Percentiles rank a stretch among this genome's conserved stretches.
Evolutionary conservation across 2,797 vertebrate genomes (phyloP).

Genomic region (Sebastes ruberrimus): DNA sequence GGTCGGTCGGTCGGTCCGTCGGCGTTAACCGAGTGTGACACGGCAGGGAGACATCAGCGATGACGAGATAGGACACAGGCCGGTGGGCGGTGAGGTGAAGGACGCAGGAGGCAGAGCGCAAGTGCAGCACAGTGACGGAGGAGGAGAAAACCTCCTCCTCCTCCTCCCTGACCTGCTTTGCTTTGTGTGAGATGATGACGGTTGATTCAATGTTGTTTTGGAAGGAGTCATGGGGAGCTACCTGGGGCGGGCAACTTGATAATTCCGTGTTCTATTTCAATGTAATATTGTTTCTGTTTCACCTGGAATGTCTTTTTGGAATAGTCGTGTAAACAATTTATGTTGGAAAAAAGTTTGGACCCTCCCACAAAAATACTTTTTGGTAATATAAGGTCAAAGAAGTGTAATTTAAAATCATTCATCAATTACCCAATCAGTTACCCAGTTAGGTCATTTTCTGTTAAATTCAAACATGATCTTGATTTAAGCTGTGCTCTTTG

Average conservation of each 20-base stretch:
- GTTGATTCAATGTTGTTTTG: not conserved
- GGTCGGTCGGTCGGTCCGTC: not conserved
- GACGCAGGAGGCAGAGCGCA: slow-evolving; percentile 20
- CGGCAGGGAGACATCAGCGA: slow-evolving; percentile 13
- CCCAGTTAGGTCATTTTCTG: no score
- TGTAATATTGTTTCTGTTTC: no score
- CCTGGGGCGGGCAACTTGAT: not conserved
- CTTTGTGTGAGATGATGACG: not conserved
- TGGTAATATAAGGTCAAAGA: no score
- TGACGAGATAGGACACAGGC: slow-evolving; percentile 48
- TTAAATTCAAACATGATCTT: no score
- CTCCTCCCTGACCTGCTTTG: not conserved
- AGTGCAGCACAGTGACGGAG: slow-evolving; percentile 27
- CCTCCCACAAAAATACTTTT: no score
- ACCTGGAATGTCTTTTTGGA: no score
- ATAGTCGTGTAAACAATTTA: no score
- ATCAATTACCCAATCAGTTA: no score
- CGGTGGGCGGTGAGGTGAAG: not conserved
- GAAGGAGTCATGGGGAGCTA: not conserved
- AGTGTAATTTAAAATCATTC: no score
- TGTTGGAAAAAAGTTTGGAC: no score
- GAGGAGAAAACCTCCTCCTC: not conserved
- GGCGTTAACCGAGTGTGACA: not conserved
- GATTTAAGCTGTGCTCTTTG: no score
- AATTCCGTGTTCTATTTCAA: no score